Evolutionary conservation across 2,888 invertebrate species (phyloP), one percentile per base, ranked within the genome.

Genomic region (Catocala nupta): DNA sequence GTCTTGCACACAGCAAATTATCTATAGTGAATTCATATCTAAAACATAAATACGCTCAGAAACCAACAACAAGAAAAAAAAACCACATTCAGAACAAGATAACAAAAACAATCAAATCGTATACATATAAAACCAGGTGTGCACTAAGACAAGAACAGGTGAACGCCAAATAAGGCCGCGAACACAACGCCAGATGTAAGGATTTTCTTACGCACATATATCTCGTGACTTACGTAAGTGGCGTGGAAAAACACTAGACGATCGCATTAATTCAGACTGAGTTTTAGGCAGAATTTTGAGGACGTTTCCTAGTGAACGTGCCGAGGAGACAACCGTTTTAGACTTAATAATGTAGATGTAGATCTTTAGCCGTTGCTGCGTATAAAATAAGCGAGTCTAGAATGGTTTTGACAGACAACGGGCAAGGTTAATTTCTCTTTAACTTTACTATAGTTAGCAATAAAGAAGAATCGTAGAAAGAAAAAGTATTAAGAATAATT

Each of bases 141-240:
- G 47, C 60, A 66, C 60, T 62, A 50, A 60, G 65, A 49, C 36
- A 12, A 65, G 64, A 73, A 73, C 76, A 75, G 76, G 73, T 75
- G 73, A 59, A 71, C 71, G 61, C 71, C 68, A 65, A 75, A 75
- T 73, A 75, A 70, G 73, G 71, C 62, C 16, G 49, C 49, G 44
- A 9, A 64, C 60, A 70, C 42, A 63, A 66, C 60, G 61, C 59
- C 73, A 73, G 70, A 65, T 71, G 62, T 50, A 66, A 58, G 51
- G 61, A 61, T 62, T 68, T 59, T 53, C 56, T 63, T 45, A 44
- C 44, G 44, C 45, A 65, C 59, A 64, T 57, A 71, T 47, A 63
- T 51, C 13, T 57, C 68, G 65, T 73, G 74, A 73, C 74, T 68
- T 62, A 65, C 63, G 54, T 70, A 63, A 72, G 62, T 53, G 36